Conservation (phyloP, 1,140 invertebrate species). For the Riptortus pedestris region DNA sequence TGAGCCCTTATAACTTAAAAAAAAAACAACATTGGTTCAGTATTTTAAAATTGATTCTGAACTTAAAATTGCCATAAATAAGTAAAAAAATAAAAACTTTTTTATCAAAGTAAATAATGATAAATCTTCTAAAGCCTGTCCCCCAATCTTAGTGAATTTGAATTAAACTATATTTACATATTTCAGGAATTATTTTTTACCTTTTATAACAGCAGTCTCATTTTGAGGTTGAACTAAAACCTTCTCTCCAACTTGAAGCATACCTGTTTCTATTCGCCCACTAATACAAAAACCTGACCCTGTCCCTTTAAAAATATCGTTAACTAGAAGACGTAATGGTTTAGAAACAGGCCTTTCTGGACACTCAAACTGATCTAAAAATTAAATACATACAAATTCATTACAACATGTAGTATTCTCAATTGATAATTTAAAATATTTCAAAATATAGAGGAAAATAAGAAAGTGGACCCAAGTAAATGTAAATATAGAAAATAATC, state of each 20-base stretch:
- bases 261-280: constrained; percentile 84
- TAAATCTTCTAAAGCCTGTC: too few relatives aligned
- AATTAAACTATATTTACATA: too few relatives aligned
- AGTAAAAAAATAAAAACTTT: too few relatives aligned
- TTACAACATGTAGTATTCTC: constrained; percentile 3
- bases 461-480: not conserved
- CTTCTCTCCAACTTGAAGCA: constrained; percentile 73
- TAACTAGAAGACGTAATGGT: constrained; percentile 82
- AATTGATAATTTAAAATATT: not conserved
- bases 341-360: constrained; percentile 76
- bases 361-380: constrained; percentile 64
- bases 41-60: too few relatives aligned
- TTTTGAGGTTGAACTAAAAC: constrained; percentile 77
- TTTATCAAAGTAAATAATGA: too few relatives aligned
- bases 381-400: constrained; percentile 19
- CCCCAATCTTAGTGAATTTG: too few relatives aligned
- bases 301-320: constrained; percentile 90
- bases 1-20: too few relatives aligned
- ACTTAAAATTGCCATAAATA: too few relatives aligned
- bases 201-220: constrained; percentile 66
- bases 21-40: too few relatives aligned
- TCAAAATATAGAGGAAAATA: not conserved
- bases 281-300: constrained; percentile 77
- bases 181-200: too few relatives aligned
- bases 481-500: not conserved